Percentiles rank a stretch among this genome's conserved stretches.
Evolutionary conservation across 2,113 vertebrate species (phyloP).

Genomic region (Silurus meridionalis): DNA sequence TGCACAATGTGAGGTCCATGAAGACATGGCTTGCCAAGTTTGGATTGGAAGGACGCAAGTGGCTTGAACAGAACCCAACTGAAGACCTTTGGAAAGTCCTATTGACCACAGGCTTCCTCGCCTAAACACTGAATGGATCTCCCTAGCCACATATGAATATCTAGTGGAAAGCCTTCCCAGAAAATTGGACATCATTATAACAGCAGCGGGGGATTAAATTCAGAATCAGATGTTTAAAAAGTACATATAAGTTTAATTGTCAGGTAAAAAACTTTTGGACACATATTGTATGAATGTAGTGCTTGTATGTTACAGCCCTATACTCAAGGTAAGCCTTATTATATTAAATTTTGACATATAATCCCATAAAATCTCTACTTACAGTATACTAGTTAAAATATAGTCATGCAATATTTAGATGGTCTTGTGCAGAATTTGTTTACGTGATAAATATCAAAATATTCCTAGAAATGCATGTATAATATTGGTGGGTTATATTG

Average conservation of each 20-base stretch:
- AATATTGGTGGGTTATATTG: conserved; percentile 26
- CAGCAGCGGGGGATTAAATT: not conserved
- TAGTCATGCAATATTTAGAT: not conserved
- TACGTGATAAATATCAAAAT: conserved; percentile 26
- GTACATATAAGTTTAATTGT: not conserved
- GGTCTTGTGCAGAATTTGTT: conserved; percentile 8
- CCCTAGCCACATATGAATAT: not conserved
- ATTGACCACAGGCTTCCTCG: not conserved
- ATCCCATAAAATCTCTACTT: not conserved
- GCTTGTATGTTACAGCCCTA: not conserved
- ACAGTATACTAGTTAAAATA: not conserved
- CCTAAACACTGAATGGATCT: not conserved
- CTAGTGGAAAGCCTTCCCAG: not conserved
- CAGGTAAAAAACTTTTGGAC: not conserved
- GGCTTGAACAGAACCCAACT: too few species aligned
- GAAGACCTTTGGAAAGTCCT: too few species aligned
- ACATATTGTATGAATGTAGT: not conserved
- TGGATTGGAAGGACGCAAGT: too few species aligned
- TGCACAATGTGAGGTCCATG: too few species aligned
- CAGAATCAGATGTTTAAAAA: not conserved
- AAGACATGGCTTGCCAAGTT: too few species aligned
- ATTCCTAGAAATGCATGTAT: conserved; percentile 6
- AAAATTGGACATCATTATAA: not conserved
- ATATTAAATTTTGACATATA: not conserved
- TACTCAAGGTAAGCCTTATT: not conserved